phyloP scores from a whole-genome alignment of 2,113 vertebrate species.

The Ophiodon elongatus region DNA sequence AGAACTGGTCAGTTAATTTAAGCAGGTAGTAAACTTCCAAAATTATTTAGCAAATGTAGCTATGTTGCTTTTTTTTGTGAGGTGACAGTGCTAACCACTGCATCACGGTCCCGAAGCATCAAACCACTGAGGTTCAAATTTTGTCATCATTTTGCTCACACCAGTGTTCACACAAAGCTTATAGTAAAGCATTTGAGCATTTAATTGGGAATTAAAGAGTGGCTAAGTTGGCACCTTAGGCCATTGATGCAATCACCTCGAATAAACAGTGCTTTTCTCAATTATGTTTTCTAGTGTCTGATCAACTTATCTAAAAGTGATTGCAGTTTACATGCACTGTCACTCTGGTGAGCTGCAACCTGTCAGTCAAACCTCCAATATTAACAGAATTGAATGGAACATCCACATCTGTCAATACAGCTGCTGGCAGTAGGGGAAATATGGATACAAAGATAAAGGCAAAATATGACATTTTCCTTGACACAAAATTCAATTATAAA shows the following conservation, averaged over 20 bases:
- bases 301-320: not conserved
- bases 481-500: not conserved
- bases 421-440: not conserved
- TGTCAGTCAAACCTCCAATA: slow-evolving; percentile 21
- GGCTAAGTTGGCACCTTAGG: not conserved
- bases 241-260: not conserved
- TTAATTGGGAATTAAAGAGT: not conserved
- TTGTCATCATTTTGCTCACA: not conserved
- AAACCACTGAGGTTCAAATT: not conserved
- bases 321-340: not conserved
- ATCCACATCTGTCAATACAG: not conserved
- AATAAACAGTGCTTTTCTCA: not conserved
- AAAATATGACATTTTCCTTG: not conserved
- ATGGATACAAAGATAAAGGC: not conserved
- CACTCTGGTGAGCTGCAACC: not conserved
- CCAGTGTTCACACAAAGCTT: not conserved
- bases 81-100: not conserved
- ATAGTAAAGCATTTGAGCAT: not conserved
- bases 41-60: too few relatives aligned
- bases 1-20: too few relatives aligned
- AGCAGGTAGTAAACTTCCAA: too few relatives aligned
- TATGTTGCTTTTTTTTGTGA: too few relatives aligned
- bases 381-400: not conserved
- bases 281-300: not conserved
- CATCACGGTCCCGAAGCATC: not conserved